phyloP scores from a whole-genome alignment of 2,797 vertebrate species.

The Aphelocoma californica region DNA sequence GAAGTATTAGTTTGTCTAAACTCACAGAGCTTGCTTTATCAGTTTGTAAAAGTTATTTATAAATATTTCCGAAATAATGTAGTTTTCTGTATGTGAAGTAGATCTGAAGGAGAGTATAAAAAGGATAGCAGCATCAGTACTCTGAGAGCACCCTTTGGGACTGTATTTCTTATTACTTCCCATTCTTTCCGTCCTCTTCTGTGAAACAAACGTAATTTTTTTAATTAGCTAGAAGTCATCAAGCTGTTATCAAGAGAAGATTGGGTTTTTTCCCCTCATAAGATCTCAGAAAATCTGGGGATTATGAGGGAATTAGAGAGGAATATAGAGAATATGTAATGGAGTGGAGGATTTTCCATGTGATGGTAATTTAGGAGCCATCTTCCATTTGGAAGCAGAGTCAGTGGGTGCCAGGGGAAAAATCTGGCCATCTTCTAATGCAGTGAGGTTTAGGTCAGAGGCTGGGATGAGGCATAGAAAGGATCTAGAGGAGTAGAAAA shows the following conservation, averaged over 20 bases:
- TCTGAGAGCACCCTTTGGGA: not conserved
- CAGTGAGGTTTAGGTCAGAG: not conserved
- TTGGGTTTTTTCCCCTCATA: not conserved
- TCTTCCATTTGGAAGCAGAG: not conserved
- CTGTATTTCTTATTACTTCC: not conserved
- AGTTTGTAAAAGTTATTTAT: not conserved
- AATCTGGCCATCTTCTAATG: not conserved
- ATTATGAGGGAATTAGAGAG: not conserved
- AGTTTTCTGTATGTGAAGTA: not conserved
- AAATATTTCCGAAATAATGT: not conserved
- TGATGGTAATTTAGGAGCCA: not conserved
- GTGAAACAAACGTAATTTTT: not conserved
- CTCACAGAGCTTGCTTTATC: not conserved
- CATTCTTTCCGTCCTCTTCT: not conserved
- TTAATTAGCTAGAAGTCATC: not conserved
- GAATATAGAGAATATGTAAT: not conserved
- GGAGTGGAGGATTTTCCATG: not conserved
- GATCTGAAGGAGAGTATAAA: not conserved
- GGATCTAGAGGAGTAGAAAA: not conserved
- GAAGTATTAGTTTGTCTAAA: not conserved
- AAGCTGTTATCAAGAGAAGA: not conserved
- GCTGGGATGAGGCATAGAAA: not conserved
- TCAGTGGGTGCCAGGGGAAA: not conserved
- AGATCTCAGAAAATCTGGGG: not conserved
- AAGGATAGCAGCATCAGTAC: not conserved